Evolutionary conservation across 2,888 invertebrate species (phyloP).

Genomic region (Subacronicta megacephala): DNA sequence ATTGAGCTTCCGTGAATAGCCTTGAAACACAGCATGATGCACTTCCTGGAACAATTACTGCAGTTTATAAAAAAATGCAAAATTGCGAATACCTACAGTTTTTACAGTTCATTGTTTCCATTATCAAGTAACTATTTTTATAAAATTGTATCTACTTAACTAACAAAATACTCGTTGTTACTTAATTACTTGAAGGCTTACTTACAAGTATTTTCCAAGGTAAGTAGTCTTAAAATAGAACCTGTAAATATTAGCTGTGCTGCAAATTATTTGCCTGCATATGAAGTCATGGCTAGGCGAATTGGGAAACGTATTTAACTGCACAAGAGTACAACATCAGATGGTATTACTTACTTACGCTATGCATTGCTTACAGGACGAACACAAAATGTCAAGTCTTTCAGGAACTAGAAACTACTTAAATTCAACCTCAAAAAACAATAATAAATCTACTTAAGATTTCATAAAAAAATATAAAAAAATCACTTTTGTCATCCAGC

Average conservation of each 20-base stretch:
- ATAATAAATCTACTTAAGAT: too few species aligned
- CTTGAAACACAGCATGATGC: constrained; percentile 14
- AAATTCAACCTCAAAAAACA: not conserved
- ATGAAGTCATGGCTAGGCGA: constrained; percentile 28
- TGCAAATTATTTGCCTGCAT: constrained; percentile 29
- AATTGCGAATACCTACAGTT: too few species aligned
- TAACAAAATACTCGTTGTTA: not conserved
- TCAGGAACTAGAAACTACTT: too few species aligned
- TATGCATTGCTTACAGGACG: too few species aligned
- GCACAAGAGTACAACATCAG: not conserved
- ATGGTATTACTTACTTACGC: too few species aligned
- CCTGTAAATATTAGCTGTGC: constrained; percentile 9
- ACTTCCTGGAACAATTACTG: constrained; percentile 19
- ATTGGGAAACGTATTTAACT: constrained; percentile 28
- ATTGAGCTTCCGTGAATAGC: constrained; percentile 1
- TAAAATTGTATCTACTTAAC: too few species aligned
- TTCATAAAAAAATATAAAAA: too few species aligned
- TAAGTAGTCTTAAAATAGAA: constrained; percentile 44
- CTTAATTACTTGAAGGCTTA: constrained; percentile 15
- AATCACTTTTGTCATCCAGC: too few species aligned
- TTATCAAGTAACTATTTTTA: too few species aligned
- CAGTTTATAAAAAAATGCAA: not conserved
- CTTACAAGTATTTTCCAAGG: constrained; percentile 38
- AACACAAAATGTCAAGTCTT: not conserved
- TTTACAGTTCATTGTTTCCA: too few species aligned